Evolutionary conservation across 2,888 invertebrate species (phyloP).

Genomic region (Epinotia brunnichana): DNA sequence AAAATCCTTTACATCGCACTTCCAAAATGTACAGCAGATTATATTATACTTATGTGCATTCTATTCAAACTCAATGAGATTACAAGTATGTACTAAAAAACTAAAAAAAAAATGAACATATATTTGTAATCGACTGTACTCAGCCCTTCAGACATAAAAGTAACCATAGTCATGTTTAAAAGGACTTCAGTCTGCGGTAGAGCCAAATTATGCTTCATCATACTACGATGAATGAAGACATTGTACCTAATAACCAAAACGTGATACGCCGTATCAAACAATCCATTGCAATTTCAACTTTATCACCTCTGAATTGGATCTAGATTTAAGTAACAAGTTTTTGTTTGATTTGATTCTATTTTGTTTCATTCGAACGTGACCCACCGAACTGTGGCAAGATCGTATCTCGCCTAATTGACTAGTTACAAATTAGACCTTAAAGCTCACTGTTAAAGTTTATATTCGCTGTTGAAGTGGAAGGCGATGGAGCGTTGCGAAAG

Average conservation of each 20-base stretch:
- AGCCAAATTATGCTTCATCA: constrained; percentile 35
- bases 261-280: neutral
- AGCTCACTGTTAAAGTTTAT: neutral
- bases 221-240: constrained; percentile 29
- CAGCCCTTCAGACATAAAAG: neutral
- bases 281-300: neutral
- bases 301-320: neutral
- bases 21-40: no score
- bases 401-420: constrained; percentile 14
- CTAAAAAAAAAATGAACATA: no score
- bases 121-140: neutral
- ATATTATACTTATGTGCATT: no score
- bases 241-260: neutral
- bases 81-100: neutral
- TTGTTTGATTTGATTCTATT: constrained; percentile 13
- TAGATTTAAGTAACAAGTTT: neutral
- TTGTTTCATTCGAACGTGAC: constrained; percentile 18
- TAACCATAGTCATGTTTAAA: constrained; percentile 2
- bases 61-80: neutral
- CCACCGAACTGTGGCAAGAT: neutral
- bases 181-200: constrained; percentile 28
- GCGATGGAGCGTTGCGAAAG: constrained; percentile 3
- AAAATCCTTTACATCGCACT: no score
- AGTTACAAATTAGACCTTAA: constrained; percentile 1
- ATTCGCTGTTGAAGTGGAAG: neutral